Base-by-base conservation (phyloP, 2,888 invertebrate species). In the Merodon equestris region DNA sequence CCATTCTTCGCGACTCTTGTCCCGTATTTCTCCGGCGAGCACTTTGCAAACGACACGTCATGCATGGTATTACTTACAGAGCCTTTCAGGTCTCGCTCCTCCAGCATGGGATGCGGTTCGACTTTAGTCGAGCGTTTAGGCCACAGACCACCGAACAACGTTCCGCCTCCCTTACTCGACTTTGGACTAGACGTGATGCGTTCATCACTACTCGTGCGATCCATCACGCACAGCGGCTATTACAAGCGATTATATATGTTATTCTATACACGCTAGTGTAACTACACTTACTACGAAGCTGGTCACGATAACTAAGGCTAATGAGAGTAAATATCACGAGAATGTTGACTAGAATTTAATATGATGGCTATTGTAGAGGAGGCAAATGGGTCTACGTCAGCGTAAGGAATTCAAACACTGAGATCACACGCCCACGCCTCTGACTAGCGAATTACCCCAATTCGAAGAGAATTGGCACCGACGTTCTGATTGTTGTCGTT, bases 71-170 rank as follows among this genome's bases (percentile, higher is more conserved):
- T 76, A 27, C 56, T 57, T 0, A 47, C 60, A 15, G 60, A 44
- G 47, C 61, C 61, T 10, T 71, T 74, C 5, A 27, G 14, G 17
- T 82, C 77, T 0, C 63, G 54, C 36, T 77, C 72, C 81, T 48
- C 84, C 79, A 5, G 82, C 82, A 81, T 56, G 10, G 87, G 88
- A 84, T 88, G 88, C 1, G 89, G 89, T 60, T 89, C 89, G 13
- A 87, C 88, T 83, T 88, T 88, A 60, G 87, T 89, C 1, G 88
- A 88, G 1, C 89, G 87, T 74, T 87, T 88, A 64, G 84, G 85
- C 36, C 88, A 83, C 18, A 88, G 76, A 0, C 88, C 87, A 19
- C 88, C 83, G 4, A 88, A 82, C 0, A 86, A 82, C 15, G 81
- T 81, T 48, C 83, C 83, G 17, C 84, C 82, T 9, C 84, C 50